A percentile compares a stretch with the other conserved stretches of the same genome.
These are phyloP conservation scores for Clamator glandarius DNA, from an alignment of 2,797 vertebrate genomes.

Conservation along the genomic window DNA sequence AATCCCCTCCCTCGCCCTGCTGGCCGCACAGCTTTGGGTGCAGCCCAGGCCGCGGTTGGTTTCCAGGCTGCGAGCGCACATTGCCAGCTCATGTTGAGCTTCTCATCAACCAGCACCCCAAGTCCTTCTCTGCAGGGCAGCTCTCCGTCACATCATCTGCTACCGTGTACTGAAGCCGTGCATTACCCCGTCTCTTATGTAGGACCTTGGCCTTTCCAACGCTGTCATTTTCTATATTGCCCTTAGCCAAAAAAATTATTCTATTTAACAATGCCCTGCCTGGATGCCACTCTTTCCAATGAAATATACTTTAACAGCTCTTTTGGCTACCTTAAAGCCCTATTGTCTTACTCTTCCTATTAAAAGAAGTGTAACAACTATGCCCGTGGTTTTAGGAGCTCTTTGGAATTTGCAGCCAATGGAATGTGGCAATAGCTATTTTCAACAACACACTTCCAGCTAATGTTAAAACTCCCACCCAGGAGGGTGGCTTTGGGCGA, in stretches of 20 bases:
- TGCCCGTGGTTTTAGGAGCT: not conserved
- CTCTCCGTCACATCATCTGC: no score
- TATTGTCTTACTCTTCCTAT: not conserved
- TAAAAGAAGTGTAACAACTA: not conserved
- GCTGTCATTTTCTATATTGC: conserved; percentile 24
- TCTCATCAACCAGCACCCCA: no score
- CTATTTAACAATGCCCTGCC: conserved; percentile 40
- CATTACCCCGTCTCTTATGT: no score
- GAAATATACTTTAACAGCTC: conserved; percentile 29
- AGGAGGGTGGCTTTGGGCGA: no score
- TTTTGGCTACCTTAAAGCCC: conserved; percentile 40
- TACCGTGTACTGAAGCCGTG: no score
- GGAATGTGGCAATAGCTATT: not conserved
- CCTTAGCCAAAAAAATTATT: not conserved
- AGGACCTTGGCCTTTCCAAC: no score
- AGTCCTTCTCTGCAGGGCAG: no score
- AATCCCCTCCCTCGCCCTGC: no score
- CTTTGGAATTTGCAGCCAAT: not conserved
- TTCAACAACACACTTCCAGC: not conserved
- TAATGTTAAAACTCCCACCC: conserved; percentile 13
- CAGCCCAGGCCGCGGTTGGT: no score
- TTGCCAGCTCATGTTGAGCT: no score
- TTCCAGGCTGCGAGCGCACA: no score
- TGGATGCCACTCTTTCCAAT: conserved; percentile 34
- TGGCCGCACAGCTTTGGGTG: no score